Conservation (phyloP, 2,797 vertebrate genomes). For the Calcarius lapponicus region DNA sequence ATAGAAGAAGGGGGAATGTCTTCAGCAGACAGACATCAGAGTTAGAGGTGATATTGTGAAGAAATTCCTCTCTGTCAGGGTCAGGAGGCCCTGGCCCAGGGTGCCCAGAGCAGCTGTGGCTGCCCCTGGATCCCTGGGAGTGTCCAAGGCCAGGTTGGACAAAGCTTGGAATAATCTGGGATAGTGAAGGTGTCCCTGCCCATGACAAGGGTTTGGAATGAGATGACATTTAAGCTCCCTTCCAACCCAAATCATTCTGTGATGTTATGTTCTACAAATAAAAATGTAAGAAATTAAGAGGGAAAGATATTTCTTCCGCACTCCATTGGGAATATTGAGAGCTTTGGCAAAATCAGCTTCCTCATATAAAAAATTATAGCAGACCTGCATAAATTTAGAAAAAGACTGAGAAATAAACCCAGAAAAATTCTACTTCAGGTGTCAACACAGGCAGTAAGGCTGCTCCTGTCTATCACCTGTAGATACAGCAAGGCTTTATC, state of each 20-base stretch:
- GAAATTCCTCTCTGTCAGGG: background rate
- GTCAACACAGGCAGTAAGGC: background rate
- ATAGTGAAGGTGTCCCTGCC: too few relatives aligned
- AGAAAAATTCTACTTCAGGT: background rate
- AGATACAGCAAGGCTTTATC: background rate
- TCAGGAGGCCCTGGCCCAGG: background rate
- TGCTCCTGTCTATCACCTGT: background rate
- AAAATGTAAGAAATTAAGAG: background rate
- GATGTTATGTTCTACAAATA: too few relatives aligned
- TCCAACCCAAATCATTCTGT: background rate
- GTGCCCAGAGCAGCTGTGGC: background rate
- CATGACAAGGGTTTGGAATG: accelerated
- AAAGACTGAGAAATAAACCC: background rate
- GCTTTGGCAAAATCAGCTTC: background rate
- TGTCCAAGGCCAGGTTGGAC: accelerated
- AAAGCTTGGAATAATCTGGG: too few relatives aligned
- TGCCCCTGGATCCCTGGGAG: background rate
- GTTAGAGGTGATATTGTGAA: background rate
- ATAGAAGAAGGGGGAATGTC: background rate
- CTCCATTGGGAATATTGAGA: background rate
- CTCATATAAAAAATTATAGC: background rate
- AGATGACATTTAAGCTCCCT: background rate
- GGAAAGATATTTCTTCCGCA: background rate
- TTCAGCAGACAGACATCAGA: background rate
- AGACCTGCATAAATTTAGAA: background rate